phyloP scores from a whole-genome alignment of 2,113 vertebrate species.

The Carettochelys insculpta region DNA sequence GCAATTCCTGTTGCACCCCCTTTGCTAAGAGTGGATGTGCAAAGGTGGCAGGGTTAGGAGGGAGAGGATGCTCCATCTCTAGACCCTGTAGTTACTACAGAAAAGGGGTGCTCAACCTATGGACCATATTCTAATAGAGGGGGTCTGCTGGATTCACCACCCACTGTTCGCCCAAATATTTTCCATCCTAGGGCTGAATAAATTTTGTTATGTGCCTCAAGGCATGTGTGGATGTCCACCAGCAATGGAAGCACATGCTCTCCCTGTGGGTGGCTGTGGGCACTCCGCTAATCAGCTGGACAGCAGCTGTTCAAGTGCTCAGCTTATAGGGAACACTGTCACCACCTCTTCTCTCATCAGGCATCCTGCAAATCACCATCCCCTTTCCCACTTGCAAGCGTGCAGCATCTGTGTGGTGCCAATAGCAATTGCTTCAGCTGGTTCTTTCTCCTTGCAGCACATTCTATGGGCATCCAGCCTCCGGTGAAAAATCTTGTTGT shows the following conservation, averaged over 20 bases:
- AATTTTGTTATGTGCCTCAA: too few species aligned
- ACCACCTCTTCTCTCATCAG: background rate
- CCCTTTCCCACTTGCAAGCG: background rate
- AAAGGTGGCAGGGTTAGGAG: background rate
- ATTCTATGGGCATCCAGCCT: background rate
- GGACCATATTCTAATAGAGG: background rate
- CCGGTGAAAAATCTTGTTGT: background rate
- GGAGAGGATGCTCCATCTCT: background rate
- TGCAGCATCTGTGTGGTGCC: background rate
- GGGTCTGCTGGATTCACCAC: background rate
- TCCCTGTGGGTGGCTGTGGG: too few species aligned
- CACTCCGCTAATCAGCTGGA: too few species aligned
- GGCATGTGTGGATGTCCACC: too few species aligned
- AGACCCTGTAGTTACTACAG: fast-evolving
- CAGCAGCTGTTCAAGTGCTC: too few species aligned
- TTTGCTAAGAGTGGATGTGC: background rate
- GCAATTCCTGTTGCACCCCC: background rate
- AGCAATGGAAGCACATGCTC: too few species aligned
- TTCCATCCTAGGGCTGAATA: too few species aligned
- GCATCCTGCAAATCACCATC: background rate
- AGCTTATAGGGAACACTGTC: too few species aligned
- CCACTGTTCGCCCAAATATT: too few species aligned
- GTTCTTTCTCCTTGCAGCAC: background rate
- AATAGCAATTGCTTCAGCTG: background rate
- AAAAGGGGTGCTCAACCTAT: background rate